Base-by-base conservation (phyloP, 1,140 invertebrate species). In the Trichonephila clavata region DNA sequence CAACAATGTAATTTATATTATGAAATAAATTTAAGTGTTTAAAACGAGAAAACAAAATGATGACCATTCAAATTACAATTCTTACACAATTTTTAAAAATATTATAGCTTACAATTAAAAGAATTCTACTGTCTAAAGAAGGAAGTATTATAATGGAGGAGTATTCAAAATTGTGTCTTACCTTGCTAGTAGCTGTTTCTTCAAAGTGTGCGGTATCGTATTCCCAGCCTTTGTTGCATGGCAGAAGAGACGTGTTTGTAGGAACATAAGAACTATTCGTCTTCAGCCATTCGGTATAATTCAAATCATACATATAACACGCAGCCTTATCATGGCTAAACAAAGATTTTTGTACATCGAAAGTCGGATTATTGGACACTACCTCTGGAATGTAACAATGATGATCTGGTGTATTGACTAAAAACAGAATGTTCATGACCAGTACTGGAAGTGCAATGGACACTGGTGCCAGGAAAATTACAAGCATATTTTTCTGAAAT, bases 341-440 rank as follows among this genome's bases (percentile, higher is more conserved):
- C 24, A 94, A 21, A 8, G 27, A 7, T n/a, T 84, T 20, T 27
- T 94, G 87, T 93, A 96, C 93, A 10, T 96, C 95, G 27, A 95
- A 16, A 1, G 96, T 95, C 32, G 95, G 95, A 94, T 96, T 96
- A 59, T 16, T 90, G n/a, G 1, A 16, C 6, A 16, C 71, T 3
- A 77, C 2, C 32, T 96, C 96, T 1, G 96, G 95, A n/a, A 96
- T 96, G 57, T 95, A 95, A 94, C 96, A 97, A 96, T 96, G 97
- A 92, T 97, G 96, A 81, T 96, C 96, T 2, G 96, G 96, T 91
- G 96, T 95, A n/a, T 96, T 95, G 39, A 96, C 94, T 0, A 96
- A 96, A 94, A 97, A 95, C 57, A 97, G 96, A 16, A 96, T 95
- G 90, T 96, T 96, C 57, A 94, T 86, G 21, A 65, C 32, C 20